A percentile compares a stretch with the other conserved stretches of the same genome.
Conservation (phyloP, 2,797 vertebrate genomes). For the Aselliscus stoliczkanus region DNA sequence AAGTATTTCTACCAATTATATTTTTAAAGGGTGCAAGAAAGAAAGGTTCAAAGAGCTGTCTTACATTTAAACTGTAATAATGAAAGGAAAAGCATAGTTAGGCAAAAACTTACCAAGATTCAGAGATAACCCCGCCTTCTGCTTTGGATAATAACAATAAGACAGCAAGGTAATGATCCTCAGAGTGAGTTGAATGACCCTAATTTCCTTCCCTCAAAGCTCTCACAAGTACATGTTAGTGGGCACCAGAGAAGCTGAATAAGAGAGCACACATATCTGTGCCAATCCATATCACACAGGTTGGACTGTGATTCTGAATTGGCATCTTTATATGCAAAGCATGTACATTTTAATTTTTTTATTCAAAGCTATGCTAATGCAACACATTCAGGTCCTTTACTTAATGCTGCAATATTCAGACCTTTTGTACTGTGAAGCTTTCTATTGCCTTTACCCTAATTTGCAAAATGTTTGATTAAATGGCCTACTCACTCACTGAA, state of each 20-base stretch:
- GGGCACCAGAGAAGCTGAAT: not conserved
- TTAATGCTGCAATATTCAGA: not conserved
- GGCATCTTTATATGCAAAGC: not conserved
- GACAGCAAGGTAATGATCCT: not conserved
- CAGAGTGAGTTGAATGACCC: not conserved
- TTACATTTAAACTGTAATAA: not conserved
- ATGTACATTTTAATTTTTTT: not conserved
- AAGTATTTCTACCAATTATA: constrained; percentile 11
- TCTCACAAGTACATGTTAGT: not conserved
- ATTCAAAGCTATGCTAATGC: not conserved
- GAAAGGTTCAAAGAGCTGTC: not conserved
- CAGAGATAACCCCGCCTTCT: not conserved
- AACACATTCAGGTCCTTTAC: not conserved
- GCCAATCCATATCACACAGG: not conserved
- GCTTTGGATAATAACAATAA: not conserved
- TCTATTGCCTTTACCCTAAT: not conserved
- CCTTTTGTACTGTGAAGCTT: not conserved
- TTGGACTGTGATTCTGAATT: not conserved
- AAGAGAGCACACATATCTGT: not conserved
- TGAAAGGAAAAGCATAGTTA: not conserved
- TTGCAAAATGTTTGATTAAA: constrained; percentile 13
- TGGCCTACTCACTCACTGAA: not conserved
- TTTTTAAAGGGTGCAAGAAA: not conserved
- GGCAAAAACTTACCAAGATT: not conserved
- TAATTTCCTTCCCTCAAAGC: not conserved